A percentile compares a stretch with the other conserved stretches of the same genome.
These are phyloP conservation scores for Ips nitidus DNA, from an alignment of 1,140 invertebrate genomes.

Conservation along the genomic window DNA sequence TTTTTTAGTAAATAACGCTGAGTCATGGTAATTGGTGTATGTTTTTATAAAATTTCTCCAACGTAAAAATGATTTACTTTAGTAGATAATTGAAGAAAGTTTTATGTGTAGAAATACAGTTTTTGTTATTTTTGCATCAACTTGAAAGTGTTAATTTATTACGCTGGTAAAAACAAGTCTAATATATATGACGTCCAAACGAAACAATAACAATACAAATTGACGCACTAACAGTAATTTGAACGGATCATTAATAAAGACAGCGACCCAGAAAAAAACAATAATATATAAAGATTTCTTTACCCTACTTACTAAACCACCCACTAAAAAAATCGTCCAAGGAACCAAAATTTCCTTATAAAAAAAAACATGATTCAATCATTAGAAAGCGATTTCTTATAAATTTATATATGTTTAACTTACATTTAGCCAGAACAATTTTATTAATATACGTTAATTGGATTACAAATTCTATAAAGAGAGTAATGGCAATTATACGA, in stretches of 20 bases:
- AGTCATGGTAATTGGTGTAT: not conserved
- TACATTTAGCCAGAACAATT: not conserved
- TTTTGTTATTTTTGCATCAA: no score
- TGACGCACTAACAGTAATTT: no score
- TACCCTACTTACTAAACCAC: slow-evolving; percentile 1
- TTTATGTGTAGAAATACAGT: no score
- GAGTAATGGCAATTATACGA: no score
- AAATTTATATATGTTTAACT: not conserved
- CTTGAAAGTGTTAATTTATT: no score
- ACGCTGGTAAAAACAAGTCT: no score
- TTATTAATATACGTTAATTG: not conserved
- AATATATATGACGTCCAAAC: no score
- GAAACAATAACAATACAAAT: no score
- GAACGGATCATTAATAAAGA: no score
- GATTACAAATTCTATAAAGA: no score
- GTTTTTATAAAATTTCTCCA: slow-evolving; percentile 1
- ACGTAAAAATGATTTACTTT: not conserved
- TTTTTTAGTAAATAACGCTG: not conserved
- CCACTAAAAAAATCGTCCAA: not conserved
- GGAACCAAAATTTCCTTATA: not conserved
- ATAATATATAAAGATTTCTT: not conserved
- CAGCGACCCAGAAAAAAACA: not conserved
- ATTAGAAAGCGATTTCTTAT: not conserved
- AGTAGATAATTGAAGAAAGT: no score
- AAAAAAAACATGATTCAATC: not conserved